A percentile compares a stretch with the other conserved stretches of the same genome.
phyloP scores from a whole-genome alignment of 1,140 invertebrate species.

The Leptopilina clavipes region DNA sequence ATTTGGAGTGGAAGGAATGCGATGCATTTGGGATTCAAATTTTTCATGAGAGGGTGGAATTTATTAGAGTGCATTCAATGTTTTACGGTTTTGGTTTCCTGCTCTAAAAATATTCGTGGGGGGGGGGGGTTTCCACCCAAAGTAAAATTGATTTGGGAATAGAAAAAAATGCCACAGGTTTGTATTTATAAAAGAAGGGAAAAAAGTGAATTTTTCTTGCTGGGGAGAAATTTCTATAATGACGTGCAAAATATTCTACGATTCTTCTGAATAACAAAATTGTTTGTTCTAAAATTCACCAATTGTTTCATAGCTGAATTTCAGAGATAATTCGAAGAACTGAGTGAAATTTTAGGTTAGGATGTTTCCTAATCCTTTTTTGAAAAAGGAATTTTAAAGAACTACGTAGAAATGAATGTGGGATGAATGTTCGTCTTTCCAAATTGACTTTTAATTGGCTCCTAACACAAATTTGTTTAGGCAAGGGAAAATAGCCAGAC shows the following conservation, averaged over 20 bases:
- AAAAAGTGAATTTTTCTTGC: no score
- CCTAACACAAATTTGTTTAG: conserved; percentile 23
- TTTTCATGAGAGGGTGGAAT: neutral
- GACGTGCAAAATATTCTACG: no score
- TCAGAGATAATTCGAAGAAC: no score
- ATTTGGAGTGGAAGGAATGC: conserved; percentile 31
- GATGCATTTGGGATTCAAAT: conserved; percentile 30
- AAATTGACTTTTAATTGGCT: conserved; percentile 26
- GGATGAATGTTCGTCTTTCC: neutral
- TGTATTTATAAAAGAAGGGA: no score
- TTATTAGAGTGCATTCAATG: conserved; percentile 23
- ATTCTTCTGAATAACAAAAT: no score
- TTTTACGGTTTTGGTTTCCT: conserved; percentile 7
- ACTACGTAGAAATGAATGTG: neutral
- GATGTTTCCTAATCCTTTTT: no score
- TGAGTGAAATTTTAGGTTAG: no score
- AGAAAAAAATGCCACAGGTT: neutral
- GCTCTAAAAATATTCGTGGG: neutral
- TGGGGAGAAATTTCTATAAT: no score
- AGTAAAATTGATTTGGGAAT: neutral
- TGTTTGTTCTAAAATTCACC: no score
- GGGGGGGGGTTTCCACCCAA: no score
- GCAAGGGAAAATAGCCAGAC: conserved; percentile 24
- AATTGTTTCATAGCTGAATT: no score
- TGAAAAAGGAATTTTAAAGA: no score